Conservation (phyloP, 2,888 invertebrate species). For the Agonopterix alstromeriana region DNA sequence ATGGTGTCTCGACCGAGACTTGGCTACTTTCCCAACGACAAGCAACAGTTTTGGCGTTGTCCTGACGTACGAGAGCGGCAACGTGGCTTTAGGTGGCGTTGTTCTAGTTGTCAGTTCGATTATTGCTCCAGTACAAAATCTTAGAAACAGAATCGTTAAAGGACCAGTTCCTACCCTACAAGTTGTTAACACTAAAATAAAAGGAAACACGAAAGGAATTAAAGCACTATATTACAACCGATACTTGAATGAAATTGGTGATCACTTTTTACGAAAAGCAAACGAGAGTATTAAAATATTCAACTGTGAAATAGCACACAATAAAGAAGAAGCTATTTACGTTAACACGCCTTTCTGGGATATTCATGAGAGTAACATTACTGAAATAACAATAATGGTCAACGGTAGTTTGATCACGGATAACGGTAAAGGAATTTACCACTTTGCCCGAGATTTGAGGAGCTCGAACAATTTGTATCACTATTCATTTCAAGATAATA, state of each 20-base stretch:
- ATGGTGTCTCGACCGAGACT: slow-evolving; percentile 89
- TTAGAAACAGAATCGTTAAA: slow-evolving; percentile 83
- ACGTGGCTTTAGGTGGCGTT: slow-evolving; percentile 86
- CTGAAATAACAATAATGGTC: slow-evolving; percentile 93
- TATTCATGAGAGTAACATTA: slow-evolving; percentile 88
- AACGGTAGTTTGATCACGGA: slow-evolving; percentile 90
- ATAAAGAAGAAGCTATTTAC: slow-evolving; percentile 87
- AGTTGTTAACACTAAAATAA: slow-evolving; percentile 84
- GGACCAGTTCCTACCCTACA: slow-evolving; percentile 88
- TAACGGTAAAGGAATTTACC: slow-evolving; percentile 91
- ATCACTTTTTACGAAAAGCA: slow-evolving; percentile 90
- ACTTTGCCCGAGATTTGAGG: slow-evolving; percentile 94
- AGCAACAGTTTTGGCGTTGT: slow-evolving; percentile 89
- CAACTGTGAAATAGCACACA: slow-evolving; percentile 88
- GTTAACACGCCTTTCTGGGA: slow-evolving; percentile 92
- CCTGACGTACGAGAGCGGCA: slow-evolving; percentile 87
- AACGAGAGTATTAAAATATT: slow-evolving; percentile 91
- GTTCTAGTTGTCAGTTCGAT: slow-evolving; percentile 87
- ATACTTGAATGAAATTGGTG: slow-evolving; percentile 89
- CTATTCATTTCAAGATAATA: slow-evolving; percentile 91
- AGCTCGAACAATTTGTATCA: slow-evolving; percentile 98
- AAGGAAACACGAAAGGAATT: slow-evolving; percentile 88
- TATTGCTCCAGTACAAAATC: slow-evolving; percentile 83
- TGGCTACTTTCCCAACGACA: slow-evolving; percentile 93
- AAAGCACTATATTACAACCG: slow-evolving; percentile 92